Evolutionary conservation across 2,888 invertebrate species (phyloP), one percentile per base, ranked within the genome.

Genomic region (Hirtodrosophila trivittata): DNA sequence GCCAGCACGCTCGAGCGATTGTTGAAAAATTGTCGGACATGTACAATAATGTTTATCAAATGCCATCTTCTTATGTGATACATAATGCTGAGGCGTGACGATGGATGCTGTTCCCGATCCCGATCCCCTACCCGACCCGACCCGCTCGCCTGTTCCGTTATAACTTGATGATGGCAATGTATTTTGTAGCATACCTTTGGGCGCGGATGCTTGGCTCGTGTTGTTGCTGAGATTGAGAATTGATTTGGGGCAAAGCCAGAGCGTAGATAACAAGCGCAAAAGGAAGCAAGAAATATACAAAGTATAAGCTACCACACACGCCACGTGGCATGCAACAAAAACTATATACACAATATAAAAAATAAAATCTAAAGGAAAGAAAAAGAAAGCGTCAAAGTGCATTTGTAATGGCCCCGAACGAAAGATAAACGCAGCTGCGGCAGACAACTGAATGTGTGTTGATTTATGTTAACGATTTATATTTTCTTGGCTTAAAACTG

Each of bases 21-120:
- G 75, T 65, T 84, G 82, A 84, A 81, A 81, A 80, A 84, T 81
- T 81, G 82, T 81, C 78, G 82, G 85, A 77, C 80, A 80, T 81
- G 85, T 81, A 62, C 80, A 84, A 85, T 80, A 80, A 84, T 80
- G 85, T 84, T 80, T 81, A 80, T 80, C 85, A 74, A 81, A 84
- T 75, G 77, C 51, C 82, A 75, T 75, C 66, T 70, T 43, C 66
- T 71, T 67, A 51, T 52, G 42, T 28, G 58, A 50, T 64, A 69
- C 58, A 69, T 58, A 65, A 70, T 57, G 56, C 32, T 21, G 52
- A 42, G 67, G 62, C 70, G 70, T 70, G 70, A 72, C 62, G 38
- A 37, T 66, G 57, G 41, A 28, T 30, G 54, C 46, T 35, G 30
- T 35, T 28, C 28, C 9, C 9, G 7, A 6, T 25, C 6, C 25